Percentiles rank a stretch among this genome's conserved stretches.
phyloP scores from a whole-genome alignment of 2,113 vertebrate species.

The Bagarius yarrelli region DNA sequence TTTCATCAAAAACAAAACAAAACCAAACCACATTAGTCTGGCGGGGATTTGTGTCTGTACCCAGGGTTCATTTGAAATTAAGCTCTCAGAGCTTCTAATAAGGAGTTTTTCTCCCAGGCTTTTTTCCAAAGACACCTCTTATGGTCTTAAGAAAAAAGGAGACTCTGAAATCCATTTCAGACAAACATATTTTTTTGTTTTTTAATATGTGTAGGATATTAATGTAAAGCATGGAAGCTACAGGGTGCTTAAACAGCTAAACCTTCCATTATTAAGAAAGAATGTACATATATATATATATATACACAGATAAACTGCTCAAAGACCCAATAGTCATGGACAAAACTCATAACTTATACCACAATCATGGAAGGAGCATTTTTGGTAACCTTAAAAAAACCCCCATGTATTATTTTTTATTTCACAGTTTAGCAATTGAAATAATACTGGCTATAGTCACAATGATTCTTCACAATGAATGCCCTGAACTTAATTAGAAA shows the following conservation, averaged over 20 bases:
- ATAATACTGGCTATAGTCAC: no score
- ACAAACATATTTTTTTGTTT: not conserved
- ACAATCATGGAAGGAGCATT: no score
- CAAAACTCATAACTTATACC: no score
- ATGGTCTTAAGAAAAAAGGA: not conserved
- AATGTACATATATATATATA: no score
- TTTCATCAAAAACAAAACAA: not conserved
- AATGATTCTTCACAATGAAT: not conserved
- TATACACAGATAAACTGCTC: no score
- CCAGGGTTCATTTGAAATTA: not conserved
- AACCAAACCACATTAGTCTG: not conserved
- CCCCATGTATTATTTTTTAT: no score
- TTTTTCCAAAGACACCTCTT: not conserved
- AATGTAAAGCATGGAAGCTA: not conserved
- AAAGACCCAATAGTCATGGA: no score
- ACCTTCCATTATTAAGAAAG: no score
- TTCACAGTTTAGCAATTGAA: no score
- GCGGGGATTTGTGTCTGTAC: not conserved
- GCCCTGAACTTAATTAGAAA: not conserved
- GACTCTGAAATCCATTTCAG: no score
- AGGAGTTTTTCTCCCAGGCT: not conserved
- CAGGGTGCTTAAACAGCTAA: not conserved
- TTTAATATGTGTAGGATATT: not conserved
- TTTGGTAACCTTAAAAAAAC: no score
- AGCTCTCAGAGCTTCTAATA: constrained; percentile 5